phyloP scores from a whole-genome alignment of 2,113 vertebrate genomes.

The Naja naja region DNA sequence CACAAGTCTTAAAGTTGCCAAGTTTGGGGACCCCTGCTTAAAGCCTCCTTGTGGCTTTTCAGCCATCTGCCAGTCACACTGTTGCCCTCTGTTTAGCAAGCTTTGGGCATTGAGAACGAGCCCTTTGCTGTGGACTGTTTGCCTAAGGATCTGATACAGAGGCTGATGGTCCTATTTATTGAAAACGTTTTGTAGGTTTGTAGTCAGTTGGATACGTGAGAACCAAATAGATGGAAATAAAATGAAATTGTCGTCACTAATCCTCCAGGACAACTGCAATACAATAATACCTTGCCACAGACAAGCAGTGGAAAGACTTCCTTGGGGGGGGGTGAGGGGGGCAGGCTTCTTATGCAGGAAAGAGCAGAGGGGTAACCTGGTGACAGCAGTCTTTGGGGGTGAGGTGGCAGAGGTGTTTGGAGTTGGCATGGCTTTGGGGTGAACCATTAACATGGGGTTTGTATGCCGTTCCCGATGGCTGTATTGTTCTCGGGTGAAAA shows the following conservation, averaged over 20 bases:
- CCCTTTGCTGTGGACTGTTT: background rate
- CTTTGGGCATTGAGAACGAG: background rate
- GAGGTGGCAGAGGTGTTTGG: background rate
- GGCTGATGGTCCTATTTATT: background rate
- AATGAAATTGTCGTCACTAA: background rate
- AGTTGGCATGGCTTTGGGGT: background rate
- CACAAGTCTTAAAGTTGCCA: too few species aligned
- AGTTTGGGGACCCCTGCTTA: too few species aligned
- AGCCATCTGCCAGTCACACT: background rate
- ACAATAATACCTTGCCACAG: background rate
- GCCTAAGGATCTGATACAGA: background rate
- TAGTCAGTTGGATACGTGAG: background rate
- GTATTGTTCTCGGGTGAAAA: conserved; percentile 13
- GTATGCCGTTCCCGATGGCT: background rate
- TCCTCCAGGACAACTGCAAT: background rate
- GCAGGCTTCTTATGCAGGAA: background rate
- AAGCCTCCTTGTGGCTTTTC: background rate
- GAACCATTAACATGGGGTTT: background rate
- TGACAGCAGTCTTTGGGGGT: background rate
- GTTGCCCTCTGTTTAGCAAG: background rate
- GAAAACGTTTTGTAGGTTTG: background rate
- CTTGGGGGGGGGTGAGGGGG: background rate
- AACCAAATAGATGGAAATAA: too few species aligned
- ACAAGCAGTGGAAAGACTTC: background rate
- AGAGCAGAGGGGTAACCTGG: background rate